These are phyloP conservation scores for Calameuta filiformis DNA, from an alignment of 2,888 invertebrate species.

Conservation along the genomic window DNA sequence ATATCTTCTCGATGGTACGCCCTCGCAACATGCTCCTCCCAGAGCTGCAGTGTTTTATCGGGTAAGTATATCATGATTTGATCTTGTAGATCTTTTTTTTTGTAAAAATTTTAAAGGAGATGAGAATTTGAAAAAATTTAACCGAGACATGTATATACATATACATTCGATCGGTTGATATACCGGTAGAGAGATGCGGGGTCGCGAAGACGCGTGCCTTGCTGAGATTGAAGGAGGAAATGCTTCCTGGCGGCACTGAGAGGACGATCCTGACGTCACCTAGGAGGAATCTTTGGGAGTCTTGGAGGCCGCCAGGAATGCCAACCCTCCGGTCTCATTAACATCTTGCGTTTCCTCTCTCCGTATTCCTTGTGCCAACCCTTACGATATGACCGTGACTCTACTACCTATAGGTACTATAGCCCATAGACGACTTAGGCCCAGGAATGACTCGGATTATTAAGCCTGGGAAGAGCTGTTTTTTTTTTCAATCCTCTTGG, in stretches of 20 bases:
- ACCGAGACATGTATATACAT: background rate
- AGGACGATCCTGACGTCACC: constrained; percentile 47
- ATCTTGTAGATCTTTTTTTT: background rate
- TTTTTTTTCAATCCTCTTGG: constrained; percentile 22
- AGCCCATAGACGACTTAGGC: background rate
- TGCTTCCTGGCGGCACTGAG: background rate
- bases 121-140: background rate
- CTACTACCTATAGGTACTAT: background rate
- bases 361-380: constrained; percentile 35
- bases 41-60: constrained; percentile 15
- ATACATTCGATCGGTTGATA: background rate
- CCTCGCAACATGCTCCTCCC: constrained; percentile 57
- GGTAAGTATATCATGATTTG: background rate
- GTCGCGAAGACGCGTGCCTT: background rate
- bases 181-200: background rate
- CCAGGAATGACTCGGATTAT: constrained; percentile 1
- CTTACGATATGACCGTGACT: constrained; percentile 21
- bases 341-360: constrained; percentile 61
- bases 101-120: background rate
- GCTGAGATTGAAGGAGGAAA: constrained; percentile 14
- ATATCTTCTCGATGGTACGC: constrained; percentile 59
- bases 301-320: constrained; percentile 62
- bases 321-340: constrained; percentile 65
- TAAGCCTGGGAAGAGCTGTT: constrained; percentile 4
- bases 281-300: constrained; percentile 61